These are phyloP conservation scores for Brachionus plicatilis DNA, from an alignment of 1,140 invertebrate genomes.

Conservation along the genomic window DNA sequence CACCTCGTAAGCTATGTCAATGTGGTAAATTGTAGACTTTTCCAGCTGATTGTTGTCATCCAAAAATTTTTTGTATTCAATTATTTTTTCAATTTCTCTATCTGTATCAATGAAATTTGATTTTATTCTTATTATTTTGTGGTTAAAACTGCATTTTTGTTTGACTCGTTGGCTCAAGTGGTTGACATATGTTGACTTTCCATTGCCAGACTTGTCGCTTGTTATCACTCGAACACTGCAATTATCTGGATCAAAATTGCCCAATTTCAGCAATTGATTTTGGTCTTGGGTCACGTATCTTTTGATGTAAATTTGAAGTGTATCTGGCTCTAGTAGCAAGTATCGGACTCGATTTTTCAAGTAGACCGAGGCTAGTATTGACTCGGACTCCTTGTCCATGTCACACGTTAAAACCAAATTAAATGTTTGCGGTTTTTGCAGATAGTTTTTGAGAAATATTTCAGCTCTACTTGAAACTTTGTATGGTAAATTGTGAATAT, in stretches of 20 bases:
- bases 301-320: background rate
- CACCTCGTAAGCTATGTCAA: slow-evolving; percentile 33
- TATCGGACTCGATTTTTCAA: background rate
- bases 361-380: slow-evolving; percentile 10
- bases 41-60: background rate
- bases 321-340: background rate
- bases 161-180: background rate
- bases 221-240: background rate
- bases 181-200: slow-evolving; percentile 12
- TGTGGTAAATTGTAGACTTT: slow-evolving; percentile 7
- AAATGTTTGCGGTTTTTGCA: background rate
- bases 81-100: slow-evolving; percentile 25
- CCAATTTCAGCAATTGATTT: background rate
- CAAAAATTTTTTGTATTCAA: background rate
- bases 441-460: background rate
- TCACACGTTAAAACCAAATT: background rate
- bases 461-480: background rate
- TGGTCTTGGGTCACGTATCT: background rate
- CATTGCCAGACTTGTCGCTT: slow-evolving; percentile 13
- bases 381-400: background rate
- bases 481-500: slow-evolving; percentile 12
- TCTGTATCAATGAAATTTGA: background rate
- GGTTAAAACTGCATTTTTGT: background rate
- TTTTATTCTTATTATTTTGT: slow-evolving; percentile 33
- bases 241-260: slow-evolving; percentile 12